Conservation (phyloP, 1,140 invertebrate genomes). For the Formica selysi region DNA sequence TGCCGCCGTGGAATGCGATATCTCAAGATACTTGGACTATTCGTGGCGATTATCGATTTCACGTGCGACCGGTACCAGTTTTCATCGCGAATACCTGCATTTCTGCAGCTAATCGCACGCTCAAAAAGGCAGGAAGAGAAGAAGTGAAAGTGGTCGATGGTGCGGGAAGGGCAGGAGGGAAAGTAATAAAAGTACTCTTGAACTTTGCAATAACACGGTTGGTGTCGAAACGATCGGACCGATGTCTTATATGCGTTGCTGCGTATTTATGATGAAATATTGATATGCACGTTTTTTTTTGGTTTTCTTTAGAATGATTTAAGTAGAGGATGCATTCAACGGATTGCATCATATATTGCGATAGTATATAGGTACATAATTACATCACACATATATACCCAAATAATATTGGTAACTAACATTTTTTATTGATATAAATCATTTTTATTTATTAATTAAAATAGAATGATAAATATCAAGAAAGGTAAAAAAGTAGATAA, state of each 20-base stretch:
- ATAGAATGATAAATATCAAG: background rate
- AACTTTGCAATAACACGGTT: conserved; percentile 54
- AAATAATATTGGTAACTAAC: background rate
- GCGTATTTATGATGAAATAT: background rate
- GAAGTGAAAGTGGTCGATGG: conserved; percentile 61
- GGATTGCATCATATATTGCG: background rate
- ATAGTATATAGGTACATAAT: too few species aligned
- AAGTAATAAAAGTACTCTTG: conserved; percentile 61
- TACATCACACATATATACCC: background rate
- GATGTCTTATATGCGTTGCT: conserved; percentile 20
- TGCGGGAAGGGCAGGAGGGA: conserved; percentile 36
- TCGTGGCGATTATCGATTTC: conserved; percentile 62
- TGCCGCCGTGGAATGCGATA: conserved; percentile 59
- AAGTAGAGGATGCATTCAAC: background rate
- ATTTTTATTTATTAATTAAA: conserved; percentile 1
- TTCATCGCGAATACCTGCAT: conserved; percentile 59
- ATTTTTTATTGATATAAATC: background rate
- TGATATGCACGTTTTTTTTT: background rate
- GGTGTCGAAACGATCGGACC: conserved; percentile 28
- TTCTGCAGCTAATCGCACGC: conserved; percentile 56
- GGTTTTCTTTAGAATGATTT: background rate
- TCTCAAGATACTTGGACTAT: conserved; percentile 51
- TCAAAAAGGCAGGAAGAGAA: conserved; percentile 58
- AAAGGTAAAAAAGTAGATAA: background rate
- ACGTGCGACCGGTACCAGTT: conserved; percentile 61